Evolutionary conservation across 2,113 vertebrate species (phyloP).

Genomic region (Egretta garzetta): DNA sequence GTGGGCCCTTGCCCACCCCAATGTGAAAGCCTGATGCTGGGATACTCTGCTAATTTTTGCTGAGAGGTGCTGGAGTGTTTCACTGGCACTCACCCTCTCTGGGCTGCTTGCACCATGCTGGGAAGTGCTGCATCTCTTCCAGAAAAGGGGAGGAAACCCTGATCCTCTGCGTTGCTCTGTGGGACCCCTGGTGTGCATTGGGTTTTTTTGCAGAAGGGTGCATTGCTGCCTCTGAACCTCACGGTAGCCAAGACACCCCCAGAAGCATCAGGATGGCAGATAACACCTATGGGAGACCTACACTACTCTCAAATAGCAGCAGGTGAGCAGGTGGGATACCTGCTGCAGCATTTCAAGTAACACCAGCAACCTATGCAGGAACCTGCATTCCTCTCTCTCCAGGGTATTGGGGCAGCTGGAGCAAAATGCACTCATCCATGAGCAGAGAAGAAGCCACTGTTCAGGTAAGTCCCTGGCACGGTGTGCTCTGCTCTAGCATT

Average conservation of each 20-base stretch:
- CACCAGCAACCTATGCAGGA: neutral
- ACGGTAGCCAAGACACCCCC: neutral
- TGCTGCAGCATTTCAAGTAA: neutral
- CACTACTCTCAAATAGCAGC: neutral
- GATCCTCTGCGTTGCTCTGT: accelerated
- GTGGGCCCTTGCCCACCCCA: neutral
- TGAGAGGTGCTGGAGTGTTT: neutral
- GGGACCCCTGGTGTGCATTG: accelerated
- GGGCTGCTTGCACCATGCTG: accelerated
- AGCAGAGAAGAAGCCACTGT: neutral
- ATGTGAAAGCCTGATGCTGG: neutral
- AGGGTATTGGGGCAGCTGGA: neutral
- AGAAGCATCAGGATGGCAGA: neutral
- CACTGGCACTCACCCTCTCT: accelerated
- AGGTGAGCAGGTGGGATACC: neutral
- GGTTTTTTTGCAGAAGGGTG: neutral
- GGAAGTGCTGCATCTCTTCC: neutral
- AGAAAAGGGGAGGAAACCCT: neutral
- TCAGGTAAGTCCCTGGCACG: neutral
- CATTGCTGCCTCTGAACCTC: neutral
- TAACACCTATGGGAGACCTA: neutral
- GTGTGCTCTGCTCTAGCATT: neutral
- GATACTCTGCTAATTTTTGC: neutral
- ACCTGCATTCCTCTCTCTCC: neutral
- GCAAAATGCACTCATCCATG: neutral